These are phyloP conservation scores for Tetropium fuscum DNA, from an alignment of 2,888 invertebrate species.

Conservation along the genomic window DNA sequence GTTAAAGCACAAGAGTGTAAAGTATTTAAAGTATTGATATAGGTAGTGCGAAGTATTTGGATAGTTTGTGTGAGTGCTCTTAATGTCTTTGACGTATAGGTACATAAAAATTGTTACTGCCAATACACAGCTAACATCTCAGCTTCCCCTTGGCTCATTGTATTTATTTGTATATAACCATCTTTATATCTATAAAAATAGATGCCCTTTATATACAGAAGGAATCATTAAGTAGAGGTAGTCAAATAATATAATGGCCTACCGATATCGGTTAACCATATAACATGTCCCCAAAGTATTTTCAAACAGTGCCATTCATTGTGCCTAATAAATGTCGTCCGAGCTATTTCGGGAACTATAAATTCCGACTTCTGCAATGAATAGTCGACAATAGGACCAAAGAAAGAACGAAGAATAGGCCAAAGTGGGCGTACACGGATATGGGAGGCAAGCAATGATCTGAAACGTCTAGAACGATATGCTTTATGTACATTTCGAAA, in stretches of 20 bases:
- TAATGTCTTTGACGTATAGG: too few relatives aligned
- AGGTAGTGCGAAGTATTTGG: too few relatives aligned
- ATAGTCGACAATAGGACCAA: constrained; percentile 50
- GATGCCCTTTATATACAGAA: constrained; percentile 36
- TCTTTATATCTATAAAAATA: constrained; percentile 43
- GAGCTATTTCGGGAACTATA: constrained; percentile 51
- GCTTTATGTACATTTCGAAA: constrained; percentile 27
- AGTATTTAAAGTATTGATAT: too few relatives aligned
- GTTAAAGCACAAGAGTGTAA: too few relatives aligned
- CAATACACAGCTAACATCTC: too few relatives aligned
- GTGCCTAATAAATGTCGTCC: constrained; percentile 57
- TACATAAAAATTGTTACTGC: too few relatives aligned
- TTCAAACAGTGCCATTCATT: constrained; percentile 55
- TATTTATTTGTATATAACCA: too few relatives aligned
- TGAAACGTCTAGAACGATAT: constrained; percentile 19
- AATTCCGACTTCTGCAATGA: constrained; percentile 57
- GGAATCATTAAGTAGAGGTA: constrained; percentile 43
- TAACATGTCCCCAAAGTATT: constrained; percentile 49
- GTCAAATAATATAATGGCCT: constrained; percentile 42
- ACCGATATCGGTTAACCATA: constrained; percentile 58
- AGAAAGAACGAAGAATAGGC: constrained; percentile 48
- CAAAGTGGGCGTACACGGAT: constrained; percentile 52
- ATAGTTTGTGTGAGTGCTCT: too few relatives aligned
- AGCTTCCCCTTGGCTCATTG: too few relatives aligned
- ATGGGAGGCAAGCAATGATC: constrained; percentile 19